A percentile compares a stretch with the other conserved stretches of the same genome.
phyloP scores from a whole-genome alignment of 2,113 vertebrate species.

The Eonycteris spelaea region DNA sequence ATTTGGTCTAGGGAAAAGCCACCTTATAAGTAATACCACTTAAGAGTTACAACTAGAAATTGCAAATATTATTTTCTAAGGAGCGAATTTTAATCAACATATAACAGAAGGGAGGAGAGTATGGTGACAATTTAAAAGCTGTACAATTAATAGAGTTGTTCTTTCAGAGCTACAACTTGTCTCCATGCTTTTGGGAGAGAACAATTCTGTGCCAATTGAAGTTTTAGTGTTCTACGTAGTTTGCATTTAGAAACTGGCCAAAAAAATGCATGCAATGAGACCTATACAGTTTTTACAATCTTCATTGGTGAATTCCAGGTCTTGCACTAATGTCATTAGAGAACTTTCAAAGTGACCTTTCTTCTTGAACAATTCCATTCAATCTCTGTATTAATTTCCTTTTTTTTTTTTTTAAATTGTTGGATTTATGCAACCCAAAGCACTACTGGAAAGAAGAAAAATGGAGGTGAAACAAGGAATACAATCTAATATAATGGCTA shows the following conservation, averaged over 20 bases:
- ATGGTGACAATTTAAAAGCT: neutral
- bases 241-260: constrained; percentile 4
- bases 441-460: neutral
- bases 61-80: neutral
- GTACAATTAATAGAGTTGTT: neutral
- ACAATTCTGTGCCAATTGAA: neutral
- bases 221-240: constrained; percentile 8
- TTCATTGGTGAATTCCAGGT: neutral
- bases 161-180: neutral
- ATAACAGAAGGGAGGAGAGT: neutral
- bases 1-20: neutral
- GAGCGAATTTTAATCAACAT: neutral
- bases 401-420: neutral
- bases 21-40: neutral
- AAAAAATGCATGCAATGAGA: neutral
- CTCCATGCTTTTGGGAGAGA: neutral
- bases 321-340: neutral
- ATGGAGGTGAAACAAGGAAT: neutral
- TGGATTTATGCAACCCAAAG: neutral
- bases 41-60: neutral
- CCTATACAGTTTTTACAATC: neutral
- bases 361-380: neutral
- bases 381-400: neutral
- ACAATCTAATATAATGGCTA: neutral
- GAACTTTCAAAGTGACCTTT: neutral